Evolutionary conservation across 1,140 invertebrate genomes (phyloP).

Genomic region (Dufourea novaeangliae): DNA sequence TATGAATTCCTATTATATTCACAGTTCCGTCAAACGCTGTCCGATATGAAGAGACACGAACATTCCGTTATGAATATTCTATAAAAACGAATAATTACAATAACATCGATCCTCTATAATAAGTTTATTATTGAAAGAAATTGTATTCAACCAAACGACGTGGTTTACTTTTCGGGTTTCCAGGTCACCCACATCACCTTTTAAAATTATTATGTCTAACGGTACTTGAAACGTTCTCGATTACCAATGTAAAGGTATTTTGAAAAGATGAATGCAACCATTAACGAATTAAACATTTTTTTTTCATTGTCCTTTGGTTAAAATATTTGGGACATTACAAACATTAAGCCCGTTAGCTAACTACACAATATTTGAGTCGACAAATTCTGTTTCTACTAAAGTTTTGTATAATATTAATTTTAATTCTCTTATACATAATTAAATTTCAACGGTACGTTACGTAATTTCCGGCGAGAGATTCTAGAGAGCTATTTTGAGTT

Average conservation of each 20-base stretch:
- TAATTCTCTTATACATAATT: neutral
- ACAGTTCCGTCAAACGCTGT: too few species aligned
- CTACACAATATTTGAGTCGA: neutral
- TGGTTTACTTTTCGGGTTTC: constrained; percentile 7
- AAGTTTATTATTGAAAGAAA: neutral
- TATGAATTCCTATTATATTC: too few species aligned
- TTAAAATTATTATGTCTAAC: constrained; percentile 23
- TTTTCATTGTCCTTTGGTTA: neutral
- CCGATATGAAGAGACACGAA: too few species aligned
- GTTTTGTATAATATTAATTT: neutral
- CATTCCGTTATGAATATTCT: neutral
- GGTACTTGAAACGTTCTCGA: constrained; percentile 20
- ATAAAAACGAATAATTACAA: neutral
- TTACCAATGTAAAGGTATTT: neutral
- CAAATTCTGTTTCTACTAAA: neutral
- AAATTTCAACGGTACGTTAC: neutral
- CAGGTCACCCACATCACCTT: constrained; percentile 26
- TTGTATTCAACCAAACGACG: constrained; percentile 16
- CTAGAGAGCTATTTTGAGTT: neutral
- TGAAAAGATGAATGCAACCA: neutral
- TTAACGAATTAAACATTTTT: neutral
- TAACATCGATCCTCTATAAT: constrained; percentile 5
- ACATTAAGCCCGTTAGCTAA: neutral
- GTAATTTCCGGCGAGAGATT: neutral
- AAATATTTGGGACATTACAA: neutral